Evolutionary conservation across 1,140 invertebrate genomes (phyloP).

Genomic region (Orchestia grillus): DNA sequence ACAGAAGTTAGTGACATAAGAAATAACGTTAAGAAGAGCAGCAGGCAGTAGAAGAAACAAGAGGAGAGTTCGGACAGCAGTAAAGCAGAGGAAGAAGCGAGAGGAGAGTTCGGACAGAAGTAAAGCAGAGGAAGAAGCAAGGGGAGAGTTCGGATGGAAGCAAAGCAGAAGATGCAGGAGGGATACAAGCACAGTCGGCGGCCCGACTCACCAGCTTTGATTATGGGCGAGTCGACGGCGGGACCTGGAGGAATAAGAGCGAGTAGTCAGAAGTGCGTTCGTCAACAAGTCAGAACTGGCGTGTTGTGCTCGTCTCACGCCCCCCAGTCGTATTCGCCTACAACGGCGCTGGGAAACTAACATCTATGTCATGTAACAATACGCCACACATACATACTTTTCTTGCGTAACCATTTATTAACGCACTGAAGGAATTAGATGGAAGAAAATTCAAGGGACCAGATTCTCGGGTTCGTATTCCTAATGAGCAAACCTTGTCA

Average conservation of each 20-base stretch:
- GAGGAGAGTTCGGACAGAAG: neutral
- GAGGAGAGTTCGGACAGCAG: neutral
- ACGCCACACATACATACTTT: no score
- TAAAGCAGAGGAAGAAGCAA: neutral
- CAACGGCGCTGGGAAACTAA: neutral
- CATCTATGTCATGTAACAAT: neutral
- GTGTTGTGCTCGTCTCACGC: neutral
- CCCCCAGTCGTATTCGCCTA: neutral
- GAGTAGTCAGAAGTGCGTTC: neutral
- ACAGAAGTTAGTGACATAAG: neutral
- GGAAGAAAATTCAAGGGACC: neutral
- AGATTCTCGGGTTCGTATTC: neutral
- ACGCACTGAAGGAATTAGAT: no score
- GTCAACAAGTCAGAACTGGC: neutral
- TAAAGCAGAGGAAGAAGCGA: no score
- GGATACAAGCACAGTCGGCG: neutral
- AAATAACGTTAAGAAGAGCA: neutral
- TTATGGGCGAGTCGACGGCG: slow-evolving; percentile 26
- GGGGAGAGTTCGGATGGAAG: neutral
- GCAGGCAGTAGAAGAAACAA: neutral
- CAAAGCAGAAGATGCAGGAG: neutral
- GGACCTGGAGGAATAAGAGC: neutral
- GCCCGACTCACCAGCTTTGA: neutral
- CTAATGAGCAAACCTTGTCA: no score
- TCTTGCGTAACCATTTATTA: no score